Base-by-base conservation (phyloP, 2,888 invertebrate genomes). In the Mamestra brassicae region DNA sequence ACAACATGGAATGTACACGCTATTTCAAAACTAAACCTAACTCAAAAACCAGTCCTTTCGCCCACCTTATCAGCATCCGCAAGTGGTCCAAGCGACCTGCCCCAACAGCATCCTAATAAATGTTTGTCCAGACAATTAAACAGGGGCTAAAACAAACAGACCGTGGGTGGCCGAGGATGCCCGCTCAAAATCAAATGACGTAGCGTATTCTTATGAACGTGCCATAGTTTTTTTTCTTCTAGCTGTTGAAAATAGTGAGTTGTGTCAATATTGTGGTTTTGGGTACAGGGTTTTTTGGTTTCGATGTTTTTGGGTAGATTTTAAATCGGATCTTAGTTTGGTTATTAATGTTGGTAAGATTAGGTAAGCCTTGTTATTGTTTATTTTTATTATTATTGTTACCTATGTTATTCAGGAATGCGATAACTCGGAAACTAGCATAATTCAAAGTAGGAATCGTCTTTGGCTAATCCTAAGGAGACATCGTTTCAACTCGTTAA, bases 41-140 rank as follows among this genome's bases (percentile, higher is more conserved):
- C 45, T 54, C 4, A 1, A n/a, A 66, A 26, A 36, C 62, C 11
- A 61, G 64, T 45, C 50, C 15, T 52, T 34, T 55, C 15, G 47
- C n/a, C 64, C 54, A 64, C 36, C 54, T 74, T 78, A 75, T 75
- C 61, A 75, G 66, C 74, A 70, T 68, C 67, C 61, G 67, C 71
- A 75, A 80, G 83, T 74, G 76, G 85, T 72, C 61, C 55, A 72
- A 81, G 83, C 84, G 90, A 91, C 92, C 91, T 91, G 85, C 92
- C 91, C 84, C 91, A 92, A 93, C 88, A 86, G 89, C 83, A 86
- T 91, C 89, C 90, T 90, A 92, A 92, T 93, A 91, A 92, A 93
- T 95, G 94, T 96, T 96, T 94, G 93, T 89, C 85, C 90, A 92
- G 91, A 90, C 95, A 95, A 96, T 95, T 95, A 96, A 95, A 95